Base-by-base conservation (phyloP, 2,113 vertebrate species). In the Willisornis vidua region DNA sequence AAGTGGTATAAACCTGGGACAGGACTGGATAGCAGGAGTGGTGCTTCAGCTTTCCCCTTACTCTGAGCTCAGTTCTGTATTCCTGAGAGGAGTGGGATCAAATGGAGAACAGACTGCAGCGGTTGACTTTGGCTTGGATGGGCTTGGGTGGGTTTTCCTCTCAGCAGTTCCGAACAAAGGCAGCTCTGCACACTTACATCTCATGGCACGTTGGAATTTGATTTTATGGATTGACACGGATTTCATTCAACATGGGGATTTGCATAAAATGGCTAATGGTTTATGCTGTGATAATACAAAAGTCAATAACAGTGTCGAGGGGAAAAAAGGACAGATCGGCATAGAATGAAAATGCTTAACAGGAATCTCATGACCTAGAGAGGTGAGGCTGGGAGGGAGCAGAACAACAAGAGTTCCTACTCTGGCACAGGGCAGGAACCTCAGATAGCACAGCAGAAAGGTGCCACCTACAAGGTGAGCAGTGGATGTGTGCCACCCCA, bases 261-360 rank as follows among this genome's bases (percentile, higher is more conserved):
- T 96, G 68, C 85, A 87, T 95, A 28, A 90, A 77, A 59, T 82
- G 62, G 57, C 72, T 93, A 39, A 73, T 87, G 85, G 79, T 68
- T 95, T 86, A 52, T 82, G 87, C 41, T 35, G 68, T 45, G 86
- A 63, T 80, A 81, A 87, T 61, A 33, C 45, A 33, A 61, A 95
- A 94, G 90, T 84, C 79, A 96, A 79, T 87, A 91, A 68, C 75
- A 29, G 29, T 20, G 72, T 57, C 1, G n/a, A 72, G 65, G 72
- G 70, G 23, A 22, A 59, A 48, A 77, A 86, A 86, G 78, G 92
- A 67, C 4, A 2, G 45, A 94, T 63, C 55, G 41, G 68, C 25
- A 71, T 8, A 29, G 93, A 93, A 94, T 68, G 79, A 84, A 37
- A 95, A 93, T 84, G 57, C 58, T 73, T 86, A 10, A 37, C 25